A percentile compares a stretch with the other conserved stretches of the same genome.
Evolutionary conservation across 2,888 invertebrate species (phyloP).

Genomic region (Erynnis tages): DNA sequence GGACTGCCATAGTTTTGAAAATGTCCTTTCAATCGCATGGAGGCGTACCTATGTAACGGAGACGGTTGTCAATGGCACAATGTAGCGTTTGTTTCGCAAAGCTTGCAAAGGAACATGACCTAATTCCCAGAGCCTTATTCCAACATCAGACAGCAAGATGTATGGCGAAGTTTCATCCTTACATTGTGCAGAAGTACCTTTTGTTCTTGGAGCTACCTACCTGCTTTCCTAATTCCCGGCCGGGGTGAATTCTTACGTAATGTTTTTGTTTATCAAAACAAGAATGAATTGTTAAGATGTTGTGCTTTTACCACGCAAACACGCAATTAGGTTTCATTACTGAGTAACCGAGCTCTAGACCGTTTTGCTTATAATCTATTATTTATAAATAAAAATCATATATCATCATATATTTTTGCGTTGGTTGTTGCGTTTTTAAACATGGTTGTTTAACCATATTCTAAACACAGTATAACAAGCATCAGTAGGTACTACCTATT

Average conservation of each 20-base stretch:
- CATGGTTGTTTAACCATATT: too few relatives aligned
- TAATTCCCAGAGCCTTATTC: slow-evolving; percentile 17
- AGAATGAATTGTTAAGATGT: too few relatives aligned
- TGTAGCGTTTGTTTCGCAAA: slow-evolving; percentile 11
- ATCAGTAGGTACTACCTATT: too few relatives aligned
- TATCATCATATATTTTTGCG: too few relatives aligned
- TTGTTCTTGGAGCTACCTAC: slow-evolving; percentile 15
- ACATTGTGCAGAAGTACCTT: slow-evolving; percentile 24
- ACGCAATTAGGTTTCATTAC: too few relatives aligned
- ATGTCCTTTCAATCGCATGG: not conserved
- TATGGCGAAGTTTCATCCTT: slow-evolving; percentile 25
- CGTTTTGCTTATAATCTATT: too few relatives aligned
- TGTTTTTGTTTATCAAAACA: not conserved
- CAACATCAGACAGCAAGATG: slow-evolving; percentile 22
- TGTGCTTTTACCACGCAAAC: too few relatives aligned
- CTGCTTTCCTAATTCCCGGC: slow-evolving; percentile 17
- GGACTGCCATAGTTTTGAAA: too few relatives aligned
- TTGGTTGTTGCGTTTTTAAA: too few relatives aligned
- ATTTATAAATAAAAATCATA: too few relatives aligned
- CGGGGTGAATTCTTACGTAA: slow-evolving; percentile 8
- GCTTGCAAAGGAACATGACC: slow-evolving; percentile 21
- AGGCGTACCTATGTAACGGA: not conserved
- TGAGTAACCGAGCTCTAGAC: too few relatives aligned
- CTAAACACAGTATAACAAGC: too few relatives aligned
- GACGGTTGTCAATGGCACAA: slow-evolving; percentile 4